Evolutionary conservation across 2,113 vertebrate species (phyloP).

Genomic region (Cynocephalus volans): DNA sequence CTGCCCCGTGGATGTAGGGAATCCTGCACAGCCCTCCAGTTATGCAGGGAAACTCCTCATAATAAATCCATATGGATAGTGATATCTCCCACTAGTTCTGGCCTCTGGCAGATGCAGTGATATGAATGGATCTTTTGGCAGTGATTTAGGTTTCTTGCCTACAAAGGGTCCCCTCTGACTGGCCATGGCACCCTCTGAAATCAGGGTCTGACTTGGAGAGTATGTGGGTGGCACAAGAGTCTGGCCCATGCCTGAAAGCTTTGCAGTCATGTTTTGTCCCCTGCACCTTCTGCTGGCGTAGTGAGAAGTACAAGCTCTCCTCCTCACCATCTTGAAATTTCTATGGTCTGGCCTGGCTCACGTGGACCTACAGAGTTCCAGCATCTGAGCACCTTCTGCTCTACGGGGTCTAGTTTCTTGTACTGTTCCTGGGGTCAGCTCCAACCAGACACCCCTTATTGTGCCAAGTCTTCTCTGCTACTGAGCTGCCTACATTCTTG

Average conservation of each 20-base stretch:
- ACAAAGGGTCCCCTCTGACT: neutral
- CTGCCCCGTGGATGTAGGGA: too few relatives aligned
- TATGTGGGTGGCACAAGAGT: neutral
- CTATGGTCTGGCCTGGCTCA: neutral
- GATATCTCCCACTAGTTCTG: neutral
- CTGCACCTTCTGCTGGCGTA: neutral
- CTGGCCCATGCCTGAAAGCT: neutral
- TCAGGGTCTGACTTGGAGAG: neutral
- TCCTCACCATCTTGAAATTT: neutral
- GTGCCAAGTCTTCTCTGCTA: neutral
- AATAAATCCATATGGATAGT: neutral
- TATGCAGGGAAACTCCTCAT: too few relatives aligned
- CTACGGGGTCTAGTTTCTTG: neutral
- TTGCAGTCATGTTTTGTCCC: neutral
- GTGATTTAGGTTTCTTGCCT: neutral
- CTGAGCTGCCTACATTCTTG: neutral
- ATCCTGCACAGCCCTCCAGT: rapidly evolving
- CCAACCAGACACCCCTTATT: neutral
- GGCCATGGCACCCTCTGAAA: neutral
- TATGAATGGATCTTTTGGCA: neutral
- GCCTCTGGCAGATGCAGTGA: neutral
- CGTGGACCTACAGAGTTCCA: neutral
- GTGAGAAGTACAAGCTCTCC: neutral
- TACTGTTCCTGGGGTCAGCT: neutral
- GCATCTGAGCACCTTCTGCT: neutral